Evolutionary conservation across 2,797 vertebrate genomes (phyloP), one percentile per base, ranked within the genome.

Genomic region (Channa striata): DNA sequence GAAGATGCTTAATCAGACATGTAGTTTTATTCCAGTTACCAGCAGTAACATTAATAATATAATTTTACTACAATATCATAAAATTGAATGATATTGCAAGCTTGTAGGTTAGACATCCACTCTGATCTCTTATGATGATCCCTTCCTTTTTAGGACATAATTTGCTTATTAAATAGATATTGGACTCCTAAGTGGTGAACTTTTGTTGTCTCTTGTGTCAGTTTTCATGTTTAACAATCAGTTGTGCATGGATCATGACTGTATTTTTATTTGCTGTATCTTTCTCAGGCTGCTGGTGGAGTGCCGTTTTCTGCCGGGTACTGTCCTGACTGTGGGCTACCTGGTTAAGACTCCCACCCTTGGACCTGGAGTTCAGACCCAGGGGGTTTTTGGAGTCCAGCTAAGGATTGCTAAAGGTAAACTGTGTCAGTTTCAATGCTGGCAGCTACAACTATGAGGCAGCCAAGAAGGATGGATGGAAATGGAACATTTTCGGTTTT

Each of bases 401-500:
- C 91, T 95, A 47, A 90, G 93, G 72, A 94, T 95, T 21, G 91
- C 94, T 30, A 92, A 89, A 93, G 94, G 94, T 94, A 71, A 19
- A 19, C 9, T 1, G 4, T 51, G 17, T 44, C 46, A 0, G 37
- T 69, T 61, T 51, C 0, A 40, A 23, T 21, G 21, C 10, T 3
- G 12, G 37, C 11, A 25, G 56, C 47, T 37, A 10, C 11, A 33
- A 17, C 5, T 25, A 20, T 17, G 17, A 39, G 19, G 8, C 16
- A 19, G n/a, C 12, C 5, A 17, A 30, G 25, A 30, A 37, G 36
- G 36, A 46, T 21, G 19, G 13, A 43, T 20, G 1, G 9, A 54
- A 48, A 43, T 42, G 25, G 30, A 20, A 19, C 1, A 40, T 65
- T 2, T 19, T 1, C 23, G 33, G n/a, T 65, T 36, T 59, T 6